Percentiles rank a stretch among this genome's conserved stretches.
phyloP scores from a whole-genome alignment of 2,888 invertebrate species.

The Halictus quadricinctus region DNA sequence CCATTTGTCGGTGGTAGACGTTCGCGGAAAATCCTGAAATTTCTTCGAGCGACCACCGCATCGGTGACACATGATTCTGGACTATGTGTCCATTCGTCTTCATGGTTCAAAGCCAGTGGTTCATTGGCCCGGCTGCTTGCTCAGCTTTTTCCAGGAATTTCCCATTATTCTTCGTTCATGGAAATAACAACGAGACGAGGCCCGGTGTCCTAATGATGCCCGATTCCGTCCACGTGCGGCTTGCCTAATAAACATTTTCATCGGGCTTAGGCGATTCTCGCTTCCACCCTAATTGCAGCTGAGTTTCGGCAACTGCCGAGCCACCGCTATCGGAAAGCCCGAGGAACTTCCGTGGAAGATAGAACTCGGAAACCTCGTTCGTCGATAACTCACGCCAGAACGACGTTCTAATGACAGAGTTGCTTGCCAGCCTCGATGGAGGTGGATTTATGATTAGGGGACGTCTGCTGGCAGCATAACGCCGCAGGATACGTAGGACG shows the following conservation, averaged over 20 bases:
- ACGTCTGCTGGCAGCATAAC: background rate
- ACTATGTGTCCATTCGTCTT: conserved; percentile 50
- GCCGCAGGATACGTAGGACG: background rate
- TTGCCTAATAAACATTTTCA: conserved; percentile 37
- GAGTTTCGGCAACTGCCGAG: background rate
- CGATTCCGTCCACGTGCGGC: conserved; percentile 11
- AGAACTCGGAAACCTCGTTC: background rate
- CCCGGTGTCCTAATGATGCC: conserved; percentile 18
- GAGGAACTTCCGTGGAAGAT: conserved; percentile 6
- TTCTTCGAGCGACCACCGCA: background rate
- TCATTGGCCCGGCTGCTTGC: conserved; percentile 26
- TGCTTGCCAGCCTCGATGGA: background rate
- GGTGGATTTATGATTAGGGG: conserved; percentile 8
- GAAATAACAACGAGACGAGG: conserved; percentile 32
- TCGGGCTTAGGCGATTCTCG: conserved; percentile 16
- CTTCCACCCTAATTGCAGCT: conserved; percentile 11
- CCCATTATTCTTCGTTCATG: conserved; percentile 54
- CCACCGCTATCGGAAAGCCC: conserved; percentile 28
- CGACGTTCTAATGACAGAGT: background rate
- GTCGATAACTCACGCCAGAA: background rate
- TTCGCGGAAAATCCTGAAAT: conserved; percentile 23
- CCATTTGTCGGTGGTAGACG: conserved; percentile 29
- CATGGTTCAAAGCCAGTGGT: conserved; percentile 51
- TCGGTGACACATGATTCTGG: conserved; percentile 27
- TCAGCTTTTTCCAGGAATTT: conserved; percentile 13